phyloP scores from a whole-genome alignment of 2,797 vertebrate genomes.

The Pitangus sulphuratus region DNA sequence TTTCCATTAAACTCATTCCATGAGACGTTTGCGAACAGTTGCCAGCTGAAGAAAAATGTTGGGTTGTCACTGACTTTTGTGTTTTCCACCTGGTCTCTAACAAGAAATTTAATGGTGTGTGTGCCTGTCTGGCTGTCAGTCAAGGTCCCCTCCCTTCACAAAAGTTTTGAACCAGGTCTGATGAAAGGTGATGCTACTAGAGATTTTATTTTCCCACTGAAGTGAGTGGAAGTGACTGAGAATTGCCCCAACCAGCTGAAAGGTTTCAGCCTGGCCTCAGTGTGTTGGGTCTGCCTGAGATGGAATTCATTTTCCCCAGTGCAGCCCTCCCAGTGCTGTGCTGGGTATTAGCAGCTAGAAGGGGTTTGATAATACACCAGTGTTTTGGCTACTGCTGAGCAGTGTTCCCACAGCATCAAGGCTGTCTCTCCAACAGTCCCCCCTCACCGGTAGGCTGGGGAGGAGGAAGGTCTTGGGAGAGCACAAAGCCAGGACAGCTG shows the following conservation, averaged over 20 bases:
- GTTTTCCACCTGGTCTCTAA: neutral
- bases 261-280: neutral
- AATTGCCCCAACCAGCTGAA: neutral
- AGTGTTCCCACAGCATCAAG: neutral
- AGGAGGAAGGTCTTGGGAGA: neutral
- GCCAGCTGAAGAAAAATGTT: neutral
- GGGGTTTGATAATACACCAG: no score
- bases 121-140: neutral
- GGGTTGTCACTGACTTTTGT: neutral
- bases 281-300: neutral
- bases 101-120: neutral
- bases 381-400: neutral
- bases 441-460: accelerated
- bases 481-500: neutral
- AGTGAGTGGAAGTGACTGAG: neutral
- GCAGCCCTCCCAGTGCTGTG: neutral
- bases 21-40: neutral
- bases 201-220: neutral
- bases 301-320: neutral
- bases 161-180: neutral
- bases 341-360: neutral
- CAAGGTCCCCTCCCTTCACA: neutral
- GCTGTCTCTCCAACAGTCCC: neutral
- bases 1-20: neutral
- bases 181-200: neutral